Evolutionary conservation across 1,140 invertebrate species (phyloP).

Genomic region (Tribolium madens): DNA sequence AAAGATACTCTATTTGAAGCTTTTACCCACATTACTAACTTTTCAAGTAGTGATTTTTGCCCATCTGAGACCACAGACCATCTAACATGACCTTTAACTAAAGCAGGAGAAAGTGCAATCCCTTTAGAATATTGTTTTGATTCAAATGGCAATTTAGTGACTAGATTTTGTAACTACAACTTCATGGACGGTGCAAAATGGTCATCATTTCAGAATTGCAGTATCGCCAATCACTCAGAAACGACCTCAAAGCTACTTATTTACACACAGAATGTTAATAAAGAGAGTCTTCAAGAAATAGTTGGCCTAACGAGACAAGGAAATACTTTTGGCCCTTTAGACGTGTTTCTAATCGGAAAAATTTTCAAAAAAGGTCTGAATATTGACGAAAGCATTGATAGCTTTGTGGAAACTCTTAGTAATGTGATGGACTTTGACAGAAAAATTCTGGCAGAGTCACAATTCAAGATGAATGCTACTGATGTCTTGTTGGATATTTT

Average conservation of each 20-base stretch:
- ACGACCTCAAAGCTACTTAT: neutral
- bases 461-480: slow-evolving; percentile 51
- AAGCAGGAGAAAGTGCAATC: neutral
- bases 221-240: neutral
- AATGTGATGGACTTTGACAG: slow-evolving; percentile 23
- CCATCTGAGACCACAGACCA: neutral
- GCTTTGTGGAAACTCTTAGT: neutral
- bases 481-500: slow-evolving; percentile 52
- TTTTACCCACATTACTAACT: too few species aligned
- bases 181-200: slow-evolving; percentile 7
- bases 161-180: neutral
- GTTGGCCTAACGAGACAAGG: neutral
- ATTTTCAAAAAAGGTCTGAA: neutral
- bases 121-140: neutral
- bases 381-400: neutral
- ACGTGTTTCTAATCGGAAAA: neutral
- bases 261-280: neutral
- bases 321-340: neutral
- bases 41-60: neutral
- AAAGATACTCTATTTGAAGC: too few species aligned
- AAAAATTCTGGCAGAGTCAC: slow-evolving; percentile 47
- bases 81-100: neutral
- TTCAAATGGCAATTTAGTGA: too few species aligned
- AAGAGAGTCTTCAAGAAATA: neutral
- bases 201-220: neutral